phyloP scores from a whole-genome alignment of 53 echinoderm and acorn worm species.

The Mesocentrotus franciscanus region DNA sequence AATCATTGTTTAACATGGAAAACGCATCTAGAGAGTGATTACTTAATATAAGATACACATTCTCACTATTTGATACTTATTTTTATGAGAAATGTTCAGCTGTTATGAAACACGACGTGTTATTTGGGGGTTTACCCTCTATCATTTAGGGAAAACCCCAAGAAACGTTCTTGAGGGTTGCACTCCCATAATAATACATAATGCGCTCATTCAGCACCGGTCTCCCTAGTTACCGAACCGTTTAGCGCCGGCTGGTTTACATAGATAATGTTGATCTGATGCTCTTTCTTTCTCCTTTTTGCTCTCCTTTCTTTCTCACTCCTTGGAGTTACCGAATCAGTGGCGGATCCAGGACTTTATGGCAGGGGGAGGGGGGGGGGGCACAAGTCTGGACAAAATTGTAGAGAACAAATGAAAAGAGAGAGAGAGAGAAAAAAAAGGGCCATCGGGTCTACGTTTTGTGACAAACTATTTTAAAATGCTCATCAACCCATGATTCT shows the following conservation, averaged over 20 bases:
- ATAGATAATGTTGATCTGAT: too few relatives aligned
- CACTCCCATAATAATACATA: background rate
- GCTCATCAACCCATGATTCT: too few relatives aligned
- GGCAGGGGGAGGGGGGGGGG: too few relatives aligned
- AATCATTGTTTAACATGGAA: too few relatives aligned
- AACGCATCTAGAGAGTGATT: too few relatives aligned
- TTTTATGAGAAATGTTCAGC: background rate
- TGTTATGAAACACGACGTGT: background rate
- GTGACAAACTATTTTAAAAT: too few relatives aligned
- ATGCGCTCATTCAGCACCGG: background rate
- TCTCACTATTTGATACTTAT: background rate
- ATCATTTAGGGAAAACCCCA: background rate
- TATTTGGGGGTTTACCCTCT: background rate
- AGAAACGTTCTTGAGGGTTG: background rate
- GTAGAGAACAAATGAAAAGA: too few relatives aligned
- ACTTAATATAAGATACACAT: too few relatives aligned
- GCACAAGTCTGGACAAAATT: too few relatives aligned
- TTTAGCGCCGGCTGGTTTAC: background rate
- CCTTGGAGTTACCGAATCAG: background rate
- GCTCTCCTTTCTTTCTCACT: background rate
- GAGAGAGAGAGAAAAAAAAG: too few relatives aligned
- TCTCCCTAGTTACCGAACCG: background rate
- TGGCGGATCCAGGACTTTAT: too few relatives aligned
- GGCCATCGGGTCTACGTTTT: too few relatives aligned
- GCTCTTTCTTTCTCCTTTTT: background rate